phyloP scores from a whole-genome alignment of 2,888 invertebrate genomes.

The Caenorhabditis panamensis region DNA sequence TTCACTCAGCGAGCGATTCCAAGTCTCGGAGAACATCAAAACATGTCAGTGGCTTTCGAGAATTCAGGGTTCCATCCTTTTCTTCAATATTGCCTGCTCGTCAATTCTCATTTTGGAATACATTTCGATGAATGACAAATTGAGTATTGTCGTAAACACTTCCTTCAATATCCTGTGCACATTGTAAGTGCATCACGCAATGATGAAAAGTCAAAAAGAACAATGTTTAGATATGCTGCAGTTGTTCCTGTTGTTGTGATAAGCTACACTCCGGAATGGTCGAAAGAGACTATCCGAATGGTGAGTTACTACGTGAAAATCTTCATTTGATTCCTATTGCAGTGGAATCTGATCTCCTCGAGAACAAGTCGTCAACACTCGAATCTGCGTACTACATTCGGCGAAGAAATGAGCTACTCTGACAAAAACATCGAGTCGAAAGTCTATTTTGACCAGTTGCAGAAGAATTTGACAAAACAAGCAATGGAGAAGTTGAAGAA shows the following conservation, averaged over 20 bases:
- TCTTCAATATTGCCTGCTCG: conserved; percentile 54
- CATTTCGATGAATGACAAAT: conserved; percentile 29
- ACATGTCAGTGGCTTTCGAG: conserved; percentile 59
- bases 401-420: conserved; percentile 54
- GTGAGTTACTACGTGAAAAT: conserved; percentile 19
- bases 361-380: conserved; percentile 5
- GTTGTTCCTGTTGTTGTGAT: conserved; percentile 48
- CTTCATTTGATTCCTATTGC: background rate
- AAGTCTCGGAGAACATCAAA: conserved; percentile 61
- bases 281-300: conserved; percentile 44
- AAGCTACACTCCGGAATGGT: conserved; percentile 57
- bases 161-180: conserved; percentile 53
- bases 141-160: conserved; percentile 37
- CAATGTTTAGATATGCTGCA: conserved; percentile 42
- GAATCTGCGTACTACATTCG: conserved; percentile 52
- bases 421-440: conserved; percentile 51
- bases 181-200: conserved; percentile 31
- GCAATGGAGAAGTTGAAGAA: conserved; percentile 47
- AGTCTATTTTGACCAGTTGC: conserved; percentile 49
- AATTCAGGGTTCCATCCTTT: conserved; percentile 46
- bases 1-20: conserved; percentile 54
- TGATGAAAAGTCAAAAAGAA: background rate
- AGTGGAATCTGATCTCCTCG: conserved; percentile 29
- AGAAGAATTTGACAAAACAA: conserved; percentile 41
- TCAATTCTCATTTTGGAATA: conserved; percentile 50